Evolutionary conservation across 2,888 invertebrate genomes (phyloP).

Genomic region (Clusia tigrina): DNA sequence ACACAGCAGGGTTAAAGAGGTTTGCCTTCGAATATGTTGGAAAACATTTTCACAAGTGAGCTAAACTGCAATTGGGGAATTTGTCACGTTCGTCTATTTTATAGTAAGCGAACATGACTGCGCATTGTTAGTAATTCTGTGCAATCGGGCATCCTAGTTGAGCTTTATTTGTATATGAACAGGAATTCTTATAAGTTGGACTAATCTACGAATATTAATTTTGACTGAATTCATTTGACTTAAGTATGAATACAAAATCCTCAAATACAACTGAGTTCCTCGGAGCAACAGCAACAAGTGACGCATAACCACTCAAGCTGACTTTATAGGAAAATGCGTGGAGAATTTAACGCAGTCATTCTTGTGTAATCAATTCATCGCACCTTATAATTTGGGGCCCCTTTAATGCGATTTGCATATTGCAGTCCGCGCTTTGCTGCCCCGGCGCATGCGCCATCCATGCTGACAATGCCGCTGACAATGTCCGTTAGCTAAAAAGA

Average conservation of each 20-base stretch:
- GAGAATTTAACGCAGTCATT: too few relatives aligned
- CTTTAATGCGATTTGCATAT: too few relatives aligned
- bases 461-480: slow-evolving; percentile 46
- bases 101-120: slow-evolving; percentile 57
- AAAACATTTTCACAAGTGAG: background rate
- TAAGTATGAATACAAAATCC: background rate
- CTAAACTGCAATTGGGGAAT: slow-evolving; percentile 44
- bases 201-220: background rate
- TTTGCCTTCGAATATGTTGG: background rate
- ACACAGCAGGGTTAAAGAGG: too few relatives aligned
- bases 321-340: too few relatives aligned
- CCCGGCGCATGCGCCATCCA: slow-evolving; percentile 10
- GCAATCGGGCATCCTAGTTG: slow-evolving; percentile 17
- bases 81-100: slow-evolving; percentile 63
- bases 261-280: too few relatives aligned
- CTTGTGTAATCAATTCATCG: too few relatives aligned
- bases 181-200: background rate
- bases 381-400: too few relatives aligned
- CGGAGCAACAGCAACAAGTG: too few relatives aligned
- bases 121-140: slow-evolving; percentile 60
- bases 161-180: background rate
- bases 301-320: too few relatives aligned
- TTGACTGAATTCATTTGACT: background rate
- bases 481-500: slow-evolving; percentile 54
- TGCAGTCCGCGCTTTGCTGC: slow-evolving; percentile 29